Evolutionary conservation across 2,888 invertebrate species (phyloP), one percentile per base, ranked within the genome.

Genomic region (Buathra laborator): DNA sequence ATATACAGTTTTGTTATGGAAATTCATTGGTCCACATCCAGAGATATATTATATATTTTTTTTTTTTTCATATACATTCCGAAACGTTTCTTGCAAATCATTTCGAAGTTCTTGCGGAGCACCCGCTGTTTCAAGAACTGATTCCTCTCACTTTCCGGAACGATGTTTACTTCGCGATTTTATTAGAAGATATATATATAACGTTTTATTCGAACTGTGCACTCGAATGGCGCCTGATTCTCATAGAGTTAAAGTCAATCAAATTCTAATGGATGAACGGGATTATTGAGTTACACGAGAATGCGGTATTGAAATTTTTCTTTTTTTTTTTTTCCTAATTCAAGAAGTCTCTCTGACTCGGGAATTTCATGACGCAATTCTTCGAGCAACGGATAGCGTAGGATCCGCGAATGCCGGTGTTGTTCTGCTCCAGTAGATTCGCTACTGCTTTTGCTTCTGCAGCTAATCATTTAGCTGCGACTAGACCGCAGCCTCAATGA

Each of bases 371-470:
- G 74, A 83, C 71, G 83, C 64, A 80, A 83, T 80, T 32, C 62
- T 46, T 43, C 67, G 62, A 43, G n/a, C 9, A 46, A 24, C 62
- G 53, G 62, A 62, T 62, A 74, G 70, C 79, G 75, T 56, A 64
- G 72, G 74, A 70, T 79, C 70, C 72, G 70, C 64, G 75, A 79
- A 75, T 83, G 75, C 53, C 9, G 62, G 48, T 83, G 70, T 79
- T n/a, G 80, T 83, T 83, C 64, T 83, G 79, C 75, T 83, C 83
- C 64, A 79, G 62, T 83, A 80, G 79, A 83, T 76, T 80, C 64
- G 46, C 75, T 24, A 19, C 66, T 66, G 75, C 59, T 48, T 59
- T 6, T n/a, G 37, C 29, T 56, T 14, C 53, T 43, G 56, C 56
- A 19, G 46, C 67, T 37, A 59, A 62, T 62, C 62, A 48, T 48